Percentiles rank a stretch among this genome's conserved stretches.
Evolutionary conservation across 2,113 vertebrate genomes (phyloP).

Genomic region (Macrotis lagotis): DNA sequence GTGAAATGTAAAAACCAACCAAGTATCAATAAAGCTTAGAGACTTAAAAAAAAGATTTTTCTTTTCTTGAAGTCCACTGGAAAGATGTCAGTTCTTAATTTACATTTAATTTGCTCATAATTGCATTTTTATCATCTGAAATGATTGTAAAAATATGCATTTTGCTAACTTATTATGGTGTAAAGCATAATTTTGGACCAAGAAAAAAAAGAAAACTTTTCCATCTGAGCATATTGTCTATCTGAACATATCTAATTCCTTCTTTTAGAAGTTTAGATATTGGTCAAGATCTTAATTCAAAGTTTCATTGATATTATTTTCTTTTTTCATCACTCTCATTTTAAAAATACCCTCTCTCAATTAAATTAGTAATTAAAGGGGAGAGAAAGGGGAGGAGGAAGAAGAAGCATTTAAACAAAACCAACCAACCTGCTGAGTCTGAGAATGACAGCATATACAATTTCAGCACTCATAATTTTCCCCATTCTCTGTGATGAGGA

Average conservation of each 20-base stretch:
- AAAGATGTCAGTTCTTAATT: slow-evolving; percentile 31
- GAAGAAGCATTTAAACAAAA: background rate
- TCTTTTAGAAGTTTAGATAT: slow-evolving; percentile 18
- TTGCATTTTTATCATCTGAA: slow-evolving; percentile 16
- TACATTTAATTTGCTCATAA: background rate
- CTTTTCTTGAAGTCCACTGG: background rate
- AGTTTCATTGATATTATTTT: background rate
- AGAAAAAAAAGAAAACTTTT: slow-evolving; percentile 29
- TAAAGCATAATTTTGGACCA: background rate
- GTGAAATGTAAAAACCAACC: no score
- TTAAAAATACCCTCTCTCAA: background rate
- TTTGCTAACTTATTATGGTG: slow-evolving; percentile 16
- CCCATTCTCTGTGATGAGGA: background rate
- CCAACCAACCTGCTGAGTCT: background rate
- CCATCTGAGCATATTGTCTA: slow-evolving; percentile 15
- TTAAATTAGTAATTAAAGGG: background rate
- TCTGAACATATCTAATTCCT: slow-evolving; percentile 10
- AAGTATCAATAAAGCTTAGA: no score
- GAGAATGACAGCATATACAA: background rate
- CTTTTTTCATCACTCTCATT: background rate
- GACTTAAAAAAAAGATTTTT: no score
- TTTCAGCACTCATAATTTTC: background rate
- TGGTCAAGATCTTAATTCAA: background rate
- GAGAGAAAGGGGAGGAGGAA: background rate
- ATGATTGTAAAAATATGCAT: background rate